Evolutionary conservation across 2,797 vertebrate species (phyloP).

Genomic region (Chloroceryle amazona): DNA sequence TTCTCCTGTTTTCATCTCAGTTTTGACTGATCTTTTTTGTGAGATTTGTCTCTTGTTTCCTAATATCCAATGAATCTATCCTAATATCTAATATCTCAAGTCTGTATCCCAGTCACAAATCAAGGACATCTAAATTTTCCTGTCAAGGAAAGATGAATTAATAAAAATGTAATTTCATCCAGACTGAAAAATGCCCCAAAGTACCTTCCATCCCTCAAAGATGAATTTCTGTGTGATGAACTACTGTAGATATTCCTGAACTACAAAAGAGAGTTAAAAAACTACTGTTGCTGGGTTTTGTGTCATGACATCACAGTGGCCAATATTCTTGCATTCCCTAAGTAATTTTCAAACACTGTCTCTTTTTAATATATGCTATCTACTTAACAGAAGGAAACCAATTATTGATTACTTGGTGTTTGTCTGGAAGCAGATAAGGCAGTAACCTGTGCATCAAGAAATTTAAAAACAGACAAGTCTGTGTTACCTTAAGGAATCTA

Average conservation of each 20-base stretch:
- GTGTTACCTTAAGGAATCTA: background rate
- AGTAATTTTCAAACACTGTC: background rate
- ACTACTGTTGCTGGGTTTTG: background rate
- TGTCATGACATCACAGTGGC: background rate
- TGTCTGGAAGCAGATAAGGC: background rate
- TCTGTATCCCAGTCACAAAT: background rate
- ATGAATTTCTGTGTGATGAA: background rate
- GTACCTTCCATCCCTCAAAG: background rate
- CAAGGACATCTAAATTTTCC: background rate
- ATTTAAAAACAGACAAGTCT: background rate
- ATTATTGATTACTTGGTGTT: background rate
- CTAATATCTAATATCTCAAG: background rate
- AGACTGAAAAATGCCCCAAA: background rate
- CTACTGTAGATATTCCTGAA: background rate
- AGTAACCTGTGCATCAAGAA: background rate
- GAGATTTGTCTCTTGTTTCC: background rate
- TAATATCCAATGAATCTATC: background rate
- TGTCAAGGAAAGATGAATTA: slow-evolving; percentile 27
- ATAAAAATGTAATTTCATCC: slow-evolving; percentile 14
- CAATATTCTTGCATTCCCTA: background rate
- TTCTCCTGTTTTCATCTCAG: background rate
- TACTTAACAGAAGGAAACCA: background rate
- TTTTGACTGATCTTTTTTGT: background rate
- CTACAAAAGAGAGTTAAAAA: background rate
- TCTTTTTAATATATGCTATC: background rate